Evolutionary conservation across 2,113 vertebrate species (phyloP), one percentile per base, ranked within the genome.

Genomic region (Sapayoa aenigma): DNA sequence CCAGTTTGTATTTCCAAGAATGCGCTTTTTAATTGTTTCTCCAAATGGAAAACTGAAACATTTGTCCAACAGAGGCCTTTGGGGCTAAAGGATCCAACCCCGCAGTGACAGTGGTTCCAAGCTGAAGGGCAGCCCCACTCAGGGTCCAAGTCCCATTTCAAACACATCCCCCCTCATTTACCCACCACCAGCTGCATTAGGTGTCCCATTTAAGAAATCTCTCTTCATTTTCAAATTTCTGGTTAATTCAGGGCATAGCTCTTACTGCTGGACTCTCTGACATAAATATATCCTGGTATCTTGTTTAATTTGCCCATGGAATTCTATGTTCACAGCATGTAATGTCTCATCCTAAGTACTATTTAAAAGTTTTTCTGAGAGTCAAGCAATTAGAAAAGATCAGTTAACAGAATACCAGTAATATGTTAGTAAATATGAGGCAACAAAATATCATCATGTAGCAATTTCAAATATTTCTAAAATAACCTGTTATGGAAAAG

Each of bases 21-120:
- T 23, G n/a, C 31, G 12, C 2, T 5, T 65, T 83, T 50, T 44
- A 63, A 23, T 11, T 42, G 27, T 44, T 9, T 76, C 37, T 25
- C 71, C 63, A 65, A 63, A 69, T 23, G 28, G 21, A 65, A 72
- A n/a, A 20, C 23, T 39, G 31, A 68, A 86, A 68, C 17, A 19
- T 4, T 59, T 1, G 0, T 8, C 65, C 25, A 14, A 46, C 9
- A 16, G 33, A 69, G 27, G 35, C 0, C 0, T 66, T 25, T 69
- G 18, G 14, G 18, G 31, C 47, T 75, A 28, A 30, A 53, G 30
- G 14, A 46, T 23, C n/a, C 72, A 87, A n/a, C 12, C 25, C 41
- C 31, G 37, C 25, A 37, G 39, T 77, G 72, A 46, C 7, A 16
- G 14, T 1, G 0, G 47, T 35, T 23, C 41, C 46, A 66, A 73